These are phyloP conservation scores for Pectinophora gossypiella DNA, from an alignment of 1,140 invertebrate genomes.

Conservation along the genomic window DNA sequence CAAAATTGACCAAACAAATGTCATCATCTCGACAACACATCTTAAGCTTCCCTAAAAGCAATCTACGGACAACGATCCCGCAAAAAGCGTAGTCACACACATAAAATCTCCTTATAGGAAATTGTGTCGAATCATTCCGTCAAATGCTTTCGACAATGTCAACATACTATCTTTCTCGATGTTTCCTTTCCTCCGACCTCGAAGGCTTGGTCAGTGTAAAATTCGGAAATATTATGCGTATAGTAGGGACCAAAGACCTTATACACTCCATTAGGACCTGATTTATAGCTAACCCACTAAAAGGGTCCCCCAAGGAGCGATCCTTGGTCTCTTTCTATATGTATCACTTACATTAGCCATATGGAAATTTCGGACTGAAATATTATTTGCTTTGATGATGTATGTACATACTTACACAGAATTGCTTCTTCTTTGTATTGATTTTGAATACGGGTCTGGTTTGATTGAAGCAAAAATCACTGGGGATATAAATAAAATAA, in stretches of 20 bases:
- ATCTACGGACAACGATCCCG: too few species aligned
- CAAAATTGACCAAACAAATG: too few species aligned
- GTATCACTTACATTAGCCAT: conserved; percentile 38
- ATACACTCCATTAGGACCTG: conserved; percentile 56
- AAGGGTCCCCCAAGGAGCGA: conserved; percentile 46
- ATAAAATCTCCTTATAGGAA: too few species aligned
- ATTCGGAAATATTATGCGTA: conserved; percentile 47
- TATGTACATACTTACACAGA: neutral
- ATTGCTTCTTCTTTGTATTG: neutral
- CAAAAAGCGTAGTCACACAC: too few species aligned
- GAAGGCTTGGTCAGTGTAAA: conserved; percentile 31
- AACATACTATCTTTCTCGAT: conserved; percentile 4
- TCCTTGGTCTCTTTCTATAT: conserved; percentile 26
- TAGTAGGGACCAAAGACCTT: conserved; percentile 2
- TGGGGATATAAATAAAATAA: too few species aligned
- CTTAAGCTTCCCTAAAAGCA: too few species aligned
- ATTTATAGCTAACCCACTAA: conserved; percentile 56
- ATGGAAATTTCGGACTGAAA: conserved; percentile 32
- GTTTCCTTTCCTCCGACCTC: neutral
- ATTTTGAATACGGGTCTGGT: too few species aligned
- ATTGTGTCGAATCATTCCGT: neutral
- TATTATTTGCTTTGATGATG: conserved; percentile 25
- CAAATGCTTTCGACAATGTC: conserved; percentile 1
- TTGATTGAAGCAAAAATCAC: too few species aligned
- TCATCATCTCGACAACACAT: too few species aligned